phyloP scores from a whole-genome alignment of 30 jellyfish, hydroid and myxozoan genomes.

The Turritopsis dohrnii region DNA sequence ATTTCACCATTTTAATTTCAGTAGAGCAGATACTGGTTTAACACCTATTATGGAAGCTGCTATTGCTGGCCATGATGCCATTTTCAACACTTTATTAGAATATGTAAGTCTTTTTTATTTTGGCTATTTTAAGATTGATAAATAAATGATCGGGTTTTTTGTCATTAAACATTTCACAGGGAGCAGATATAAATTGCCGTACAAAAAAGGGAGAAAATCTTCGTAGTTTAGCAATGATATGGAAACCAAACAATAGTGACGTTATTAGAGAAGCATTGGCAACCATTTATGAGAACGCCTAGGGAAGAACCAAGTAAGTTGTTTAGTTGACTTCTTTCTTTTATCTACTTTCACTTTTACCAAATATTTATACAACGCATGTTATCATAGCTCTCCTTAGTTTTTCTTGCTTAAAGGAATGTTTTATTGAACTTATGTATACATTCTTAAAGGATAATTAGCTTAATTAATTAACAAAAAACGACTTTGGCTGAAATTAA shows the following conservation, averaged over 20 bases:
- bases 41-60: conserved; percentile 98
- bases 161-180: too few relatives aligned
- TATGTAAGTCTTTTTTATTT: conserved; percentile 75
- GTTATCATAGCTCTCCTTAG: too few relatives aligned
- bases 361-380: too few relatives aligned
- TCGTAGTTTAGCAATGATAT: conserved; percentile 47
- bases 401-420: too few relatives aligned
- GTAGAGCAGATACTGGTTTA: conserved; percentile 33
- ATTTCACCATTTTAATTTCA: neutral
- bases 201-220: conserved; percentile 69
- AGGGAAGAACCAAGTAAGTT: conserved; percentile 87
- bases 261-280: conserved; percentile 53
- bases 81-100: conserved; percentile 75
- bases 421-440: too few relatives aligned
- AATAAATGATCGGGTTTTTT: neutral
- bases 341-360: too few relatives aligned
- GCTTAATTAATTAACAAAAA: neutral
- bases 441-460: neutral
- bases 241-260: conserved; percentile 59
- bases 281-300: neutral
- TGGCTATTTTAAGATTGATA: neutral
- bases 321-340: too few relatives aligned
- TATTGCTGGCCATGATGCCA: conserved; percentile 86
- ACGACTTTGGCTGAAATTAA: neutral
- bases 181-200: conserved; percentile 62